A percentile compares a stretch with the other conserved stretches of the same genome.
Evolutionary conservation across 2,113 vertebrate genomes (phyloP).

Genomic region (Cranoglanis bouderius): DNA sequence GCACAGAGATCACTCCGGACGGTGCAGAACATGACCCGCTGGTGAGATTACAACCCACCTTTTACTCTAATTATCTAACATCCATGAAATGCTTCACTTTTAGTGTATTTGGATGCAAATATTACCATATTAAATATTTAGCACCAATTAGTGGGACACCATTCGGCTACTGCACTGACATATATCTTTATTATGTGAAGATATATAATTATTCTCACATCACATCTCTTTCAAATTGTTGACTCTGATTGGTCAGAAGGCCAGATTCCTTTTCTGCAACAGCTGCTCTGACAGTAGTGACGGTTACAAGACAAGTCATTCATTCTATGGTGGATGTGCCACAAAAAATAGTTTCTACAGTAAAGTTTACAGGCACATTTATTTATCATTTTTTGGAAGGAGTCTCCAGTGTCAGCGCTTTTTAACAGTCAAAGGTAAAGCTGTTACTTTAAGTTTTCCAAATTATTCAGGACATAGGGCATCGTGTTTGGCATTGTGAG

Average conservation of each 20-base stretch:
- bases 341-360: too few relatives aligned
- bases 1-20: conserved; percentile 75
- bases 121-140: neutral
- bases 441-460: neutral
- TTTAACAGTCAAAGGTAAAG: neutral
- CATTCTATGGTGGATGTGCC: too few relatives aligned
- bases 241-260: neutral
- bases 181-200: neutral
- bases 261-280: neutral
- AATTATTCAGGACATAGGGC: too few relatives aligned
- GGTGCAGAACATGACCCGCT: conserved; percentile 82
- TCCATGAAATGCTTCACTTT: neutral
- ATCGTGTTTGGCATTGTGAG: neutral
- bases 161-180: neutral
- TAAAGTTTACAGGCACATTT: neutral
- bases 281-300: neutral
- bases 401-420: neutral
- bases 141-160: neutral
- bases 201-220: neutral
- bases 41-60: conserved; percentile 66
- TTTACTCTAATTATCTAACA: neutral
- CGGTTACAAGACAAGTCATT: neutral
- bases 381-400: neutral
- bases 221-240: neutral
- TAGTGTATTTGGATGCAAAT: neutral